These are phyloP conservation scores for Schizopygopsis malacanthus DNA, from an alignment of 2,797 vertebrate genomes.

Conservation along the genomic window DNA sequence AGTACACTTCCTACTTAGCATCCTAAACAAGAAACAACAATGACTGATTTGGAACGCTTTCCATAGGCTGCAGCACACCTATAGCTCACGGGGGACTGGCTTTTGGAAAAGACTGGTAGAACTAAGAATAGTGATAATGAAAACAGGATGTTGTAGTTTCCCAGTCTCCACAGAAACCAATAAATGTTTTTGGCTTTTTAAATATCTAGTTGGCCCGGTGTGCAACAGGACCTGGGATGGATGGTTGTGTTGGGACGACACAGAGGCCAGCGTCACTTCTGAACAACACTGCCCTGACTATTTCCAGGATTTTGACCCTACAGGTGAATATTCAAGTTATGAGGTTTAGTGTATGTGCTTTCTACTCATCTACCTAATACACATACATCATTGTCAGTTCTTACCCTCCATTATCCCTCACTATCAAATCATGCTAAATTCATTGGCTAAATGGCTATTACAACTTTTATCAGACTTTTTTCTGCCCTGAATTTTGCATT, in stretches of 20 bases:
- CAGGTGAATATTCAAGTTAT: constrained; percentile 78
- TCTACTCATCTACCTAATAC: neutral
- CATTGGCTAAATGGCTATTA: constrained; percentile 19
- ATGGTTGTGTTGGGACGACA: constrained; percentile 96
- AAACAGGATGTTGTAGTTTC: constrained; percentile 20
- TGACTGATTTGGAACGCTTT: neutral
- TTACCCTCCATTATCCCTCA: neutral
- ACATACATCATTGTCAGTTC: neutral
- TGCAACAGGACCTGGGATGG: constrained; percentile 98
- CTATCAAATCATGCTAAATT: constrained; percentile 9
- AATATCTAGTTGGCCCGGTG: constrained; percentile 71
- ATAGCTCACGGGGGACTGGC: neutral
- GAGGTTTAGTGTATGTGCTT: neutral
- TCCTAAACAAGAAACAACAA: constrained; percentile 1
- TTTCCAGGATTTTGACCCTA: constrained; percentile 96
- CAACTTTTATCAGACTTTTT: constrained; percentile 12
- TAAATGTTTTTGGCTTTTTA: neutral
- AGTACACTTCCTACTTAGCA: neutral
- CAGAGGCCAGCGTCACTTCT: constrained; percentile 78
- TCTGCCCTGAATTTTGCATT: neutral
- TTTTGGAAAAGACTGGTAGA: neutral
- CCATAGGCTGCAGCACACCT: neutral
- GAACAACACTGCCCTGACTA: constrained; percentile 96
- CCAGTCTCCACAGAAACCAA: constrained; percentile 19
- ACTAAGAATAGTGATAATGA: constrained; percentile 23